phyloP scores from a whole-genome alignment of 2,113 vertebrate species.

The Myiagra hebetior region DNA sequence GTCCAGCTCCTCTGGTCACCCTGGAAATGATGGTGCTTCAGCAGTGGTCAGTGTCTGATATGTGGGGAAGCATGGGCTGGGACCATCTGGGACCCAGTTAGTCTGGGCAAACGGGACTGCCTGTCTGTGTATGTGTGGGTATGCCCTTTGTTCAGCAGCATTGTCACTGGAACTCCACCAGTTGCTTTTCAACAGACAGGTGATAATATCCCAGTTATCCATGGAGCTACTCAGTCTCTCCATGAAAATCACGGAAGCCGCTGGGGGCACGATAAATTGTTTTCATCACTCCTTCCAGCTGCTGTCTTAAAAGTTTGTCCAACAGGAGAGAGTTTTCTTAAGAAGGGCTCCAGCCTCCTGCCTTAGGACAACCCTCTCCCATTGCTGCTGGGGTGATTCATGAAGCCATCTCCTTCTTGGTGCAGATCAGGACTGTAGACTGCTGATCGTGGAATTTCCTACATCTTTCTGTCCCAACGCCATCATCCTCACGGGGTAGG shows the following conservation, averaged over 20 bases:
- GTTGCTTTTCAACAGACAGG: background rate
- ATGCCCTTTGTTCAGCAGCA: background rate
- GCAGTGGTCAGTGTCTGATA: background rate
- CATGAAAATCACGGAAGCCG: background rate
- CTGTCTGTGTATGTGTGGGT: background rate
- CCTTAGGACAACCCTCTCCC: background rate
- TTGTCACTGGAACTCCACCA: background rate
- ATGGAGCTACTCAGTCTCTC: background rate
- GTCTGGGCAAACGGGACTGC: background rate
- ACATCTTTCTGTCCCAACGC: accelerated
- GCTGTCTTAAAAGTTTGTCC: background rate
- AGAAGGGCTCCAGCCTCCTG: background rate
- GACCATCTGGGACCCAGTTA: background rate
- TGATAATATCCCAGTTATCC: background rate
- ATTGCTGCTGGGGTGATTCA: background rate
- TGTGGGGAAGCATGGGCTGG: background rate
- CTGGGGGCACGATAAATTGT: background rate
- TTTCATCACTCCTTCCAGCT: background rate
- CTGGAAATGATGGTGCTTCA: background rate
- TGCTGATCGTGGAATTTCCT: background rate
- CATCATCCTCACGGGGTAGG: background rate
- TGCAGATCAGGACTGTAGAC: background rate
- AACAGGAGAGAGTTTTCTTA: background rate
- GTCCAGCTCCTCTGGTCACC: background rate
- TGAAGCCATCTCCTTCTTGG: background rate